Evolutionary conservation across 1,140 invertebrate species (phyloP).

Genomic region (Pemphigus obesinymphae): DNA sequence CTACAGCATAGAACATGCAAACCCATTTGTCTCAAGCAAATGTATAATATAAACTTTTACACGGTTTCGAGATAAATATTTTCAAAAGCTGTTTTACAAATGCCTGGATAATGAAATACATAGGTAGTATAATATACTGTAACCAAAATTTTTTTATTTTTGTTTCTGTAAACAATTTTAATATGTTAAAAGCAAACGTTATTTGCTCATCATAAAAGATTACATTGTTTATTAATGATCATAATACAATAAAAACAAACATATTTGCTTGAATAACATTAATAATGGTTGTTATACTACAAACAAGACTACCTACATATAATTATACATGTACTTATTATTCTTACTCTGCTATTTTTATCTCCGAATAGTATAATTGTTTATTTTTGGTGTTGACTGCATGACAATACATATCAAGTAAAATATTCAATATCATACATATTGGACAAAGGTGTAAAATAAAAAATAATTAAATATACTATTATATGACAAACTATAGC

Average conservation of each 20-base stretch:
- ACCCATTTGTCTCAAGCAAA: too few relatives aligned
- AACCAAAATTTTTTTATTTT: neutral
- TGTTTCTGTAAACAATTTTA: neutral
- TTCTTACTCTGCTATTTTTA: neutral
- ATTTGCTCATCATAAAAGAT: neutral
- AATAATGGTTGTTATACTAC: neutral
- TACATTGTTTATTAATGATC: neutral
- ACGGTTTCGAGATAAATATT: too few relatives aligned
- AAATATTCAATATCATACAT: neutral
- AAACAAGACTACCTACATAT: neutral
- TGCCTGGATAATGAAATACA: too few relatives aligned
- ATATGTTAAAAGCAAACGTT: neutral
- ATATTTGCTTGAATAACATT: neutral
- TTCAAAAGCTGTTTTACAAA: too few relatives aligned
- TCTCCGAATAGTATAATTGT: neutral
- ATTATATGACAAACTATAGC: neutral
- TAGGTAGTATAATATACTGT: too few relatives aligned
- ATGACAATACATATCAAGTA: neutral
- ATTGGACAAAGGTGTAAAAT: neutral
- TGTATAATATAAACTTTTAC: too few relatives aligned
- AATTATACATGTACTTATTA: neutral
- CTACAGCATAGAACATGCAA: too few relatives aligned
- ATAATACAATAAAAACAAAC: conserved; percentile 13
- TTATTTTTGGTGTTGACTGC: neutral
- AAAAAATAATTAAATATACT: neutral